phyloP scores from a whole-genome alignment of 2,113 vertebrate genomes.

The Scytalopus superciliaris region DNA sequence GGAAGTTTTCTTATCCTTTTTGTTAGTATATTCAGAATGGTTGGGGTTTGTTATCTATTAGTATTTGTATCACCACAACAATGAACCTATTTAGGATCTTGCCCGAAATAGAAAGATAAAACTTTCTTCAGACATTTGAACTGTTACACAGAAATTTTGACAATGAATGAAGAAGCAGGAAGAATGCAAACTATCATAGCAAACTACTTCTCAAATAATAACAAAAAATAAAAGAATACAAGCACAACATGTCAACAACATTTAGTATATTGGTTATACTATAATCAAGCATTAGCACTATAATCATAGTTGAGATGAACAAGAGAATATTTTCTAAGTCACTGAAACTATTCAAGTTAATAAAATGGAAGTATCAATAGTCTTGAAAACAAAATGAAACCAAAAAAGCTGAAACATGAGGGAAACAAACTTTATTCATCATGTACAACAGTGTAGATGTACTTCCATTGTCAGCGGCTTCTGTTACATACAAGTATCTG shows the following conservation, averaged over 20 bases:
- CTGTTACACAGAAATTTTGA: background rate
- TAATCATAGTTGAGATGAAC: background rate
- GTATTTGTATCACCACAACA: background rate
- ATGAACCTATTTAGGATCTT: fast-evolving
- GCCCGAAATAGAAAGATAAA: background rate
- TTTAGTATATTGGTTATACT: background rate
- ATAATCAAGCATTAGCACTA: background rate
- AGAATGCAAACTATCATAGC: background rate
- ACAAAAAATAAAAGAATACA: background rate
- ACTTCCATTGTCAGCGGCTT: background rate
- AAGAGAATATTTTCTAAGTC: background rate
- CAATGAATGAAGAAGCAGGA: background rate
- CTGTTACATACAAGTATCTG: background rate
- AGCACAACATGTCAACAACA: background rate
- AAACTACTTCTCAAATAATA: background rate
- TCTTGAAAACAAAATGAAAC: background rate
- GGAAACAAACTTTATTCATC: background rate
- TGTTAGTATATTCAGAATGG: background rate
- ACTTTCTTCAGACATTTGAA: background rate
- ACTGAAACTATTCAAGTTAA: background rate
- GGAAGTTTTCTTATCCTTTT: background rate
- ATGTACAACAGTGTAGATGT: background rate
- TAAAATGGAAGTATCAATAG: background rate
- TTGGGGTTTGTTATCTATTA: background rate
- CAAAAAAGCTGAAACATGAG: background rate